phyloP scores from a whole-genome alignment of 2,113 vertebrate genomes.

The Phylloscopus trochiloides region DNA sequence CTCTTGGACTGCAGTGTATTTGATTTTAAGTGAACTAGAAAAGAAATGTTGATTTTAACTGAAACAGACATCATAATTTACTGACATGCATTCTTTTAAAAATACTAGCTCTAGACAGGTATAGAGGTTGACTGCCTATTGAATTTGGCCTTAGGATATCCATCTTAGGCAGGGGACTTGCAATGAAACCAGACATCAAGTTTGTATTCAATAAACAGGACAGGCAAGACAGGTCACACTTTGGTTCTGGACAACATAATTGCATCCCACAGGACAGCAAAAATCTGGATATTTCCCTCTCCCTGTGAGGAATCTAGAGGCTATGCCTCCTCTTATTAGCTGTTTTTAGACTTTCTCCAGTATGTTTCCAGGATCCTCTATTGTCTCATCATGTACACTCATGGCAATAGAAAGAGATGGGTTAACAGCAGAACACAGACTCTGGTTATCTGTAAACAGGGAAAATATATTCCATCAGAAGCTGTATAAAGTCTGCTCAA shows the following conservation, averaged over 20 bases:
- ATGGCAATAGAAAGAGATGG: not conserved
- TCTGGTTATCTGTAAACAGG: not conserved
- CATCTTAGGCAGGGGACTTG: conserved; percentile 31
- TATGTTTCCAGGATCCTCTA: not conserved
- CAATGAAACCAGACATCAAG: conserved; percentile 63
- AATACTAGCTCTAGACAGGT: conserved; percentile 64
- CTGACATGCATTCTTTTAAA: conserved; percentile 56
- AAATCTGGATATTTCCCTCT: conserved; percentile 23
- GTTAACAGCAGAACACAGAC: not conserved
- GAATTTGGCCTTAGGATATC: conserved; percentile 71
- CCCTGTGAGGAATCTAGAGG: not conserved
- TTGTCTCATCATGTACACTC: not conserved
- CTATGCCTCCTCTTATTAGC: conserved; percentile 13
- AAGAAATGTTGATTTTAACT: conserved; percentile 74
- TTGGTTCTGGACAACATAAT: conserved; percentile 53
- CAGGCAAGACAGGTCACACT: conserved; percentile 43
- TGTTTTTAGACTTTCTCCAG: conserved; percentile 19
- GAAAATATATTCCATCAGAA: not conserved
- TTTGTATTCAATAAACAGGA: conserved; percentile 63
- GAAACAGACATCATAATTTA: conserved; percentile 70
- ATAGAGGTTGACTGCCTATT: conserved; percentile 44
- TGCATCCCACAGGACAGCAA: conserved; percentile 66
- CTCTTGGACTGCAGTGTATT: conserved; percentile 44
- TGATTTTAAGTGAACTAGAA: conserved; percentile 70
- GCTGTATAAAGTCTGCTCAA: not conserved